Evolutionary conservation across 2,888 invertebrate species (phyloP).

Genomic region (Chymomyza fuscimana): DNA sequence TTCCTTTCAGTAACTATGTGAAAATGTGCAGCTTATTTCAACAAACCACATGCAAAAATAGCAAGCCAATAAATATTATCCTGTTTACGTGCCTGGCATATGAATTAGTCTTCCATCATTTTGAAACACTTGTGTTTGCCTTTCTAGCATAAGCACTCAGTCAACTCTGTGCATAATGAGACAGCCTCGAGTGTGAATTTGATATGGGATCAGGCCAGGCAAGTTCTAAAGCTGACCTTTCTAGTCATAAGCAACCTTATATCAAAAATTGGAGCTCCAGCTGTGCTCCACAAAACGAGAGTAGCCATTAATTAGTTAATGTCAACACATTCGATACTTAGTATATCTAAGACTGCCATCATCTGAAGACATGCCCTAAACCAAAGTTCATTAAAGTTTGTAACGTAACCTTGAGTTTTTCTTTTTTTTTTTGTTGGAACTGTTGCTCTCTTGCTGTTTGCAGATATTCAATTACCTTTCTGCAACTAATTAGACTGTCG

Average conservation of each 20-base stretch:
- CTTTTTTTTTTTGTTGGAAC: not conserved
- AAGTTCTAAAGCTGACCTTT: not conserved
- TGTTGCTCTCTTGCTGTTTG: not conserved
- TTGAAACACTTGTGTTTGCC: not conserved
- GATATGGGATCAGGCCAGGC: not conserved
- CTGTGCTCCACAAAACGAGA: not conserved
- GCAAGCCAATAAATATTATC: constrained; percentile 2
- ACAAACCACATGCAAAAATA: not conserved
- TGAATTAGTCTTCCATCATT: constrained; percentile 23
- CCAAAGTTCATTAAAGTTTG: constrained; percentile 52
- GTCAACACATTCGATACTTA: not conserved
- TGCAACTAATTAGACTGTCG: constrained; percentile 46
- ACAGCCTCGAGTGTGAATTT: not conserved
- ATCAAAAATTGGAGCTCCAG: not conserved
- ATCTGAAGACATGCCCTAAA: constrained; percentile 30
- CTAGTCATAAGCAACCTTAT: not conserved
- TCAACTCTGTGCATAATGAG: not conserved
- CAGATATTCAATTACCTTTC: constrained; percentile 37
- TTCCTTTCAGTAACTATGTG: too few species aligned
- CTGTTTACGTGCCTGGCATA: constrained; percentile 31
- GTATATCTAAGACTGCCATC: not conserved
- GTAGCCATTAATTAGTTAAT: not conserved
- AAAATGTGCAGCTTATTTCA: not conserved
- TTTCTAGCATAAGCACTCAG: not conserved
- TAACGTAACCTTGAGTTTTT: constrained; percentile 43